Evolutionary conservation across 2,113 vertebrate genomes (phyloP).

Genomic region (Nyctereutes procyonoides): DNA sequence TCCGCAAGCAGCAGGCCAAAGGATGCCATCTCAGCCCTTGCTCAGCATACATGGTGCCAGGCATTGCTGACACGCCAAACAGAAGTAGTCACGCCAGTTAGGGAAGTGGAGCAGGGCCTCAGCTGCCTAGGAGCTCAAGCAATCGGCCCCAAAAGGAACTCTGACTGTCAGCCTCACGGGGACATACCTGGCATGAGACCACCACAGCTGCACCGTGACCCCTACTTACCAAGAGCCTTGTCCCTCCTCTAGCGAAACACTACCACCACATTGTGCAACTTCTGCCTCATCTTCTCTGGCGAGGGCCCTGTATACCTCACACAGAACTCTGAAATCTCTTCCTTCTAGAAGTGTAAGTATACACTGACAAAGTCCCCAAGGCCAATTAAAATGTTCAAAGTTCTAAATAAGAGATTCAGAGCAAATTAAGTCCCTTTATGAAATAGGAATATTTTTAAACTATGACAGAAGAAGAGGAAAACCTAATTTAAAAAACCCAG

Average conservation of each 20-base stretch:
- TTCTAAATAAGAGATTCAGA: background rate
- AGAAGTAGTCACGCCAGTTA: background rate
- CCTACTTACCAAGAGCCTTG: too few species aligned
- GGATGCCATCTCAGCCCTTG: background rate
- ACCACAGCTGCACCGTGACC: accelerated
- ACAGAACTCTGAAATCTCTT: too few species aligned
- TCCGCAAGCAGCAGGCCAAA: background rate
- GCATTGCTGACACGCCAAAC: background rate
- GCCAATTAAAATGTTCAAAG: background rate
- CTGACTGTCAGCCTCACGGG: background rate
- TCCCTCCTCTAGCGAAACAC: too few species aligned
- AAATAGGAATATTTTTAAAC: background rate
- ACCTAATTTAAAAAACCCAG: background rate
- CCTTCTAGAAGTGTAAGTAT: too few species aligned
- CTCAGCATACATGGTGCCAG: background rate
- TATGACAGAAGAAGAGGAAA: background rate
- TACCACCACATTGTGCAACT: too few species aligned
- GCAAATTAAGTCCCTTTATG: background rate
- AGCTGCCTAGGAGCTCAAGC: slow-evolving; percentile 1
- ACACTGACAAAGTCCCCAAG: too few species aligned
- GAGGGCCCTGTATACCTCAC: too few species aligned
- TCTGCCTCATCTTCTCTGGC: too few species aligned
- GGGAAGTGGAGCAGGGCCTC: background rate
- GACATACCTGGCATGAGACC: background rate
- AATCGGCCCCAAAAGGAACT: background rate